Evolutionary conservation across 2,113 vertebrate species (phyloP).

Genomic region (Protobothrops flavoviridis): DNA sequence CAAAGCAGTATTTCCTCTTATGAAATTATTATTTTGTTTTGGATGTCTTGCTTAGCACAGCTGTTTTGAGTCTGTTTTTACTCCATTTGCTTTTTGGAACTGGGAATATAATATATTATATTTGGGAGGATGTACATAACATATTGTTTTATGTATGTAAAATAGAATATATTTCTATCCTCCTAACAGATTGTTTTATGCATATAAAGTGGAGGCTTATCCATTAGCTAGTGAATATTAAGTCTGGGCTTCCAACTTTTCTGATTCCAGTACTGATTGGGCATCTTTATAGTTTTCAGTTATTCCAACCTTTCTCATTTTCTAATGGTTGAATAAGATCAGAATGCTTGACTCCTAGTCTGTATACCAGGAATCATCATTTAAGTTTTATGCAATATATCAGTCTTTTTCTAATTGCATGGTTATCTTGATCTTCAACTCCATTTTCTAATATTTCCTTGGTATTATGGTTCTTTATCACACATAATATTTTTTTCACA

Average conservation of each 20-base stretch:
- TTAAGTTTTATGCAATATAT: slow-evolving; percentile 88
- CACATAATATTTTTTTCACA: slow-evolving; percentile 87
- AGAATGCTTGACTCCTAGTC: slow-evolving; percentile 80
- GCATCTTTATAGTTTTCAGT: slow-evolving; percentile 90
- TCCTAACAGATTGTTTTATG: slow-evolving; percentile 32
- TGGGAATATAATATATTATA: neutral
- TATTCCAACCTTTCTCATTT: slow-evolving; percentile 85
- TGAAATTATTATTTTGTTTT: neutral
- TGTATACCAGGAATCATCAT: slow-evolving; percentile 97
- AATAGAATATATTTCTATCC: neutral
- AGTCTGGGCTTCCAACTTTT: slow-evolving; percentile 87
- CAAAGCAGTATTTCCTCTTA: neutral
- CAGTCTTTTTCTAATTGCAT: slow-evolving; percentile 88
- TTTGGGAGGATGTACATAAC: neutral
- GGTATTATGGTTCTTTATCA: slow-evolving; percentile 87
- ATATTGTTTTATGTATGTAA: slow-evolving; percentile 66
- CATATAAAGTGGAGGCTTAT: slow-evolving; percentile 72
- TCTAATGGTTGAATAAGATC: slow-evolving; percentile 88
- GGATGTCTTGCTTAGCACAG: neutral
- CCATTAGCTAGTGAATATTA: slow-evolving; percentile 57
- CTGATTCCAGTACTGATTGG: slow-evolving; percentile 81
- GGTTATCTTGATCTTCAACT: slow-evolving; percentile 82
- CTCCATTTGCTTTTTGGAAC: neutral
- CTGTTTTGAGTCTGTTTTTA: neutral
- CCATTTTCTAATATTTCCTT: slow-evolving; percentile 90